phyloP scores from a whole-genome alignment of 2,113 vertebrate genomes.

The Circaetus gallicus region DNA sequence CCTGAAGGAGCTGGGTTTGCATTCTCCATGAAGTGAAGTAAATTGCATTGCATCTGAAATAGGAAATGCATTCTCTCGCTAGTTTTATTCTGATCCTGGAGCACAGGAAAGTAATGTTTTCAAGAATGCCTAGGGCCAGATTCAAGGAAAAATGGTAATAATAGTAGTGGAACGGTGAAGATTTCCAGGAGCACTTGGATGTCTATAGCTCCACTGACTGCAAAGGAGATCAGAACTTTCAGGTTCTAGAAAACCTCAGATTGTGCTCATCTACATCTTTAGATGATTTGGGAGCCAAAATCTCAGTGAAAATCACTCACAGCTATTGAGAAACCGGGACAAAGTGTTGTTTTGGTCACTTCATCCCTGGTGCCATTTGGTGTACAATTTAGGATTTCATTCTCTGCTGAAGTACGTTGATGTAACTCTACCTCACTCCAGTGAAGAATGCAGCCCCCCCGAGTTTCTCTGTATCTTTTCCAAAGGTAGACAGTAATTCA shows the following conservation, averaged over 20 bases:
- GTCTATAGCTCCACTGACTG: neutral
- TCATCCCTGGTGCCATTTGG: neutral
- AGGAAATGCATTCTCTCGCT: neutral
- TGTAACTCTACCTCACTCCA: slow-evolving; percentile 4
- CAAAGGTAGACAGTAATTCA: neutral
- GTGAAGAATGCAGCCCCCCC: slow-evolving; percentile 19
- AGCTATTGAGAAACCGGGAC: neutral
- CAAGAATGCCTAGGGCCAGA: neutral
- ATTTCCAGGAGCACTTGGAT: neutral
- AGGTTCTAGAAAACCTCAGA: neutral
- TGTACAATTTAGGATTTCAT: neutral
- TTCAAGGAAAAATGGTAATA: neutral
- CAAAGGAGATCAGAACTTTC: neutral
- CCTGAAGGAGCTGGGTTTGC: slow-evolving; percentile 55
- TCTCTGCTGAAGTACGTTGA: neutral
- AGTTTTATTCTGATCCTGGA: neutral
- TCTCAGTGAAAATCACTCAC: neutral
- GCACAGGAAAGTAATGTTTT: neutral
- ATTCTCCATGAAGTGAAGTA: slow-evolving; percentile 59
- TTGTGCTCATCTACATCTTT: neutral
- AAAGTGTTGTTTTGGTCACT: neutral
- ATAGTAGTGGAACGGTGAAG: neutral
- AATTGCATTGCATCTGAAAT: neutral
- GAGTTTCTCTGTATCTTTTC: neutral
- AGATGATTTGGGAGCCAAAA: neutral